Evolutionary conservation across 2,888 invertebrate genomes (phyloP), one percentile per base, ranked within the genome.

Genomic region (Meandrusa payeni): DNA sequence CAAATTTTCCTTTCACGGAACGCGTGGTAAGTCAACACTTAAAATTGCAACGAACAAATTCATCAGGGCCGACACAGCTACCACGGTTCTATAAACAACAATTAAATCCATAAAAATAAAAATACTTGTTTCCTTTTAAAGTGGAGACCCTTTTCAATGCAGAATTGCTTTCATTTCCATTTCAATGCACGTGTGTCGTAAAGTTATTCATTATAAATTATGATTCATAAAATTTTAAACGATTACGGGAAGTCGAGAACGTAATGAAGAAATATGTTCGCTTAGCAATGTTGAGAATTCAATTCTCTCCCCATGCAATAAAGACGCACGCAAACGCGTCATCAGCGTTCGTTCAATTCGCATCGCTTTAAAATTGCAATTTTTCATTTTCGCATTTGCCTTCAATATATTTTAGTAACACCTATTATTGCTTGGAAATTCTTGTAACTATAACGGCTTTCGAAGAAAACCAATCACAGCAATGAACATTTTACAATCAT

Each of bases 331-430:
- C 50, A 46, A 50, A 45, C 36, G 15, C 42, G 33, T 46, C 50
- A 47, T 50, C 50, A 50, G 38, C 29, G 33, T 27, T 34, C 38
- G 39, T 47, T 45, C 42, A 22, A 23, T 50, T 50, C 44, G 44
- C 27, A 44, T 45, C 45, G 50, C 37, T 47, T 27, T 41, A 28
- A 44, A 43, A 37, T 45, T 50, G 50, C 42, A 47, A 44, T 47
- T 33, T 44, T 44, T 39, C 36, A 34, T 40, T 29, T 29, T 28
- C 9, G 17, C 17, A n/a, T 10, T 5, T 2, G 3, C 11, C 28
- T 19, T 39, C 20, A 33, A 28, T 38, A 32, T 19, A 26, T 26
- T 13, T 37, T 37, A 22, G 6, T 23, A 23, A 23, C 34, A 36
- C 5, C 15, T 11, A 28, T 39, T 39, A 22, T 38, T 38, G 38